phyloP scores from a whole-genome alignment of 2,797 vertebrate species.

The Halcyon leucocephala region DNA sequence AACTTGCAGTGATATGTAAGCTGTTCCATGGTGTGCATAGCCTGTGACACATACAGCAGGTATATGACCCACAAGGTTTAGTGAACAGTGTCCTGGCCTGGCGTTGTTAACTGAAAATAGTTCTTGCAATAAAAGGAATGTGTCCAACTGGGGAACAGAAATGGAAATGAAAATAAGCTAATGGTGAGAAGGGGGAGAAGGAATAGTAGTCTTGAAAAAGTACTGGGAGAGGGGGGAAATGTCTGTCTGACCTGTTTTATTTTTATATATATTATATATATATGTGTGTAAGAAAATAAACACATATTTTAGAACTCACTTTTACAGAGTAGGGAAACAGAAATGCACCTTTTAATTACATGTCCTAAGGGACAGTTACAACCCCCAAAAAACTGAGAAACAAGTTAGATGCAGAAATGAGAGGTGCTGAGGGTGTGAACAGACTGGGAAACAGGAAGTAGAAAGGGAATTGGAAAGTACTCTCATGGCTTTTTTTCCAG shows the following conservation, averaged over 20 bases:
- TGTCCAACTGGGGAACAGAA: not conserved
- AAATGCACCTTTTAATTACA: not conserved
- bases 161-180: not conserved
- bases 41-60: not conserved
- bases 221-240: not conserved
- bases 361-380: not conserved
- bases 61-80: not conserved
- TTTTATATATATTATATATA: no score
- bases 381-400: not conserved
- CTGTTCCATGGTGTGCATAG: not conserved
- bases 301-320: no score
- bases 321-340: not conserved
- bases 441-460: not conserved
- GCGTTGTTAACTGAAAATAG: no score
- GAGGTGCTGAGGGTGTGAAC: not conserved
- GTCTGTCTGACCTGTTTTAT: not conserved
- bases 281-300: no score
- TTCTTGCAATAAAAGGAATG: not conserved
- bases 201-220: not conserved
- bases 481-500: not conserved
- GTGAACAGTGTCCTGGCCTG: not conserved
- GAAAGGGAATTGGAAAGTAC: not conserved
- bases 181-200: not conserved
- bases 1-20: not conserved
- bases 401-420: not conserved